Percentiles rank a stretch among this genome's conserved stretches.
Evolutionary conservation across 2,888 invertebrate species (phyloP).

Genomic region (Clitarchus hookeri): DNA sequence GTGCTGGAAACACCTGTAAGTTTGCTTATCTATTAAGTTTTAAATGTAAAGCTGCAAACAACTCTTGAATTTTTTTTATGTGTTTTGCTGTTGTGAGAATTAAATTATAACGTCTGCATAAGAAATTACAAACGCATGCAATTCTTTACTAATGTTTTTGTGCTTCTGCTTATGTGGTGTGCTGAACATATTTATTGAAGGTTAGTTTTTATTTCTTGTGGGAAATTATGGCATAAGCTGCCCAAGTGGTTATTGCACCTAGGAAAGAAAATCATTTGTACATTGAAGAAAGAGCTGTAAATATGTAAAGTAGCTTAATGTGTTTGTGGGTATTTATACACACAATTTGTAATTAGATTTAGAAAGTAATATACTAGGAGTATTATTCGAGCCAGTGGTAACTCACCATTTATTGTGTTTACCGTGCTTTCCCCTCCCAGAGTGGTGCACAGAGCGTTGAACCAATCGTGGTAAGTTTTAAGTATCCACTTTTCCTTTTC

Average conservation of each 20-base stretch:
- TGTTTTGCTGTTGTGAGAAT: no score
- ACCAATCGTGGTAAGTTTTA: constrained; percentile 92
- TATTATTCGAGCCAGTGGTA: constrained; percentile 14
- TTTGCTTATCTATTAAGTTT: no score
- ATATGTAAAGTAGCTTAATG: constrained; percentile 6
- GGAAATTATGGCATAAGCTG: not conserved
- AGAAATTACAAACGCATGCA: not conserved
- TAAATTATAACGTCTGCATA: no score
- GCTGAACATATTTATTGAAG: not conserved
- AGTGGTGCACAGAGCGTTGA: constrained; percentile 70
- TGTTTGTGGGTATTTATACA: not conserved
- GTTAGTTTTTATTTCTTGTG: not conserved
- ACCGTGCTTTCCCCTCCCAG: constrained; percentile 51
- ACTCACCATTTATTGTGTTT: constrained; percentile 48
- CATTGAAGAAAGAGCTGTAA: not conserved
- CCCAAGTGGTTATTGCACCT: not conserved
- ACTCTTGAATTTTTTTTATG: no score
- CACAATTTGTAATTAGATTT: not conserved
- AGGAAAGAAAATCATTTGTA: not conserved
- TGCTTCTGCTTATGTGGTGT: not conserved
- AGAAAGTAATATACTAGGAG: not conserved
- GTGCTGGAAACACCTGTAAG: no score
- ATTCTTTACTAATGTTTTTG: not conserved
- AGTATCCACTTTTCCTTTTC: not conserved
- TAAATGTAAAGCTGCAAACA: no score